A percentile compares a stretch with the other conserved stretches of the same genome.
These are phyloP conservation scores for Empidonax traillii DNA, from an alignment of 2,113 vertebrate genomes.

Conservation along the genomic window DNA sequence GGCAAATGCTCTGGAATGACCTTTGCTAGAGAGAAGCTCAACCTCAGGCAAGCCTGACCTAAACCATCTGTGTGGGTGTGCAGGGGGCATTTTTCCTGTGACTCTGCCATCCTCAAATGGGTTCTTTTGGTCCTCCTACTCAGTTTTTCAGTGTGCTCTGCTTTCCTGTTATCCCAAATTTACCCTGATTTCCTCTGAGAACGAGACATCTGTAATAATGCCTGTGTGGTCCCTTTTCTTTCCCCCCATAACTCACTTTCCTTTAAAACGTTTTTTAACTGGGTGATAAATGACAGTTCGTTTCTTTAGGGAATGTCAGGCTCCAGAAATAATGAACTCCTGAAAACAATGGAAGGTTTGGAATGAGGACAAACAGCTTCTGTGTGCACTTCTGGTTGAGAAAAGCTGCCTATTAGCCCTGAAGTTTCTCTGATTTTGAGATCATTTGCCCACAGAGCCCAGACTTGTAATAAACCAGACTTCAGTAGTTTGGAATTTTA, in stretches of 20 bases:
- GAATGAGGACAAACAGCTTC: neutral
- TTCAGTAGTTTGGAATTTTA: neutral
- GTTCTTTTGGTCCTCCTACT: neutral
- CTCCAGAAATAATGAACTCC: neutral
- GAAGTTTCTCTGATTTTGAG: neutral
- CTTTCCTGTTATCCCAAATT: accelerated
- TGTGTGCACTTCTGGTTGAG: accelerated
- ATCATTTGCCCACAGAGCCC: neutral
- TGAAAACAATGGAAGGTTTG: neutral
- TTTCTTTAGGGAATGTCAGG: neutral
- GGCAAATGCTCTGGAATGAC: neutral
- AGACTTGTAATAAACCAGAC: neutral
- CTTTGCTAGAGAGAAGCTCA: neutral
- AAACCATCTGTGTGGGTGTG: neutral
- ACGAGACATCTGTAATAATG: neutral
- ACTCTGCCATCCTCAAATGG: neutral
- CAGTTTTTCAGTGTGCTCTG: neutral
- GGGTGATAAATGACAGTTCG: neutral
- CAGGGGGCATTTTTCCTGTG: neutral
- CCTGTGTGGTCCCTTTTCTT: accelerated
- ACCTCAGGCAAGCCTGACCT: neutral
- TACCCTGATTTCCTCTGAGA: neutral
- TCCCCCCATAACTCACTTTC: accelerated
- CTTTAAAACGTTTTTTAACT: neutral
- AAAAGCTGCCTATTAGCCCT: too few relatives aligned